Base-by-base conservation (phyloP, 2,113 vertebrate genomes). In the Etheostoma spectabile region DNA sequence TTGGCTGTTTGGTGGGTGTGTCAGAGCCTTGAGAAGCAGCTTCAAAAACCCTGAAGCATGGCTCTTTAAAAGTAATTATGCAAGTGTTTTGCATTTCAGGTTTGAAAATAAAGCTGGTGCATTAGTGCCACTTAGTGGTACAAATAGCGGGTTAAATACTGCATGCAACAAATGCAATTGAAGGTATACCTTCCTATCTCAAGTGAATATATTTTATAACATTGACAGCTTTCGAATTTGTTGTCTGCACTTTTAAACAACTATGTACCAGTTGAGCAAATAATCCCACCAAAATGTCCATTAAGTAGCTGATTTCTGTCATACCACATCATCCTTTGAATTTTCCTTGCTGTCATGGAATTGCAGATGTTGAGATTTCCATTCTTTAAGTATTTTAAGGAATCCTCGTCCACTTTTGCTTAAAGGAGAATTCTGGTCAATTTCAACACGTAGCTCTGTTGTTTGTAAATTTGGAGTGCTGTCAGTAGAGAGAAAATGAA, bases 101-200 rank as follows among this genome's bases (percentile, higher is more conserved):
- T 45, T 38, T 69, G 49, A 30, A 53, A 55, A 3, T 61, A 48
- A 81, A 79, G 16, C 42, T 74, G 60, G 56, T 57, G 30, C 27
- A 12, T 75, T 82, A 80, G 77, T 85, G 85, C 85, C 85, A 61
- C 86, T 59, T 38, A 84, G 89, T 86, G 89, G 91, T 71, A 33
- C 56, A 16, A 80, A 57, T 12, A 5, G 16, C 21, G 38, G 8
- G 42, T 67, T 64, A 27, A 75, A 60, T 71, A 61, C 33, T 4
- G 16, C 14, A 68, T 27, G 11, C n/a, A 70, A 5, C 57, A 21
- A 56, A 73, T n/a, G 11, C 11, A 62, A 22, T 35, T 10, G 49
- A 18, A 30, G 27, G 6, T 65, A 64, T 45, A 52, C 10, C 4
- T n/a, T 69, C 42, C 18, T 2, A 56, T 65, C 19, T 72, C 12